Conservation (phyloP, 2,797 vertebrate species). For the Spinibarbus caldwelli region DNA sequence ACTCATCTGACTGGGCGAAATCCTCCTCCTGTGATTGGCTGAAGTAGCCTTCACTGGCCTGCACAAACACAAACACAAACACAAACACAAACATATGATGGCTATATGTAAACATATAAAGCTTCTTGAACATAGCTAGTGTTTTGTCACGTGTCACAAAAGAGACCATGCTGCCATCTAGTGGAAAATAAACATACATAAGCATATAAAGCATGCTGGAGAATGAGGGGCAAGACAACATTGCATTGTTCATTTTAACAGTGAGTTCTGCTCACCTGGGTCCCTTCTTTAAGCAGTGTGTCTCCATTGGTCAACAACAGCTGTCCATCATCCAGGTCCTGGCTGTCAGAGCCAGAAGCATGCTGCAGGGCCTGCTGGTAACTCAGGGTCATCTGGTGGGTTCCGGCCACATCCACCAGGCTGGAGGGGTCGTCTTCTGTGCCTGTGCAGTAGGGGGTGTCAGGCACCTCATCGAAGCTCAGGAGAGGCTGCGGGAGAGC, state of each 20-base stretch:
- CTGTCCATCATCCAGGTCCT: slow-evolving; percentile 77
- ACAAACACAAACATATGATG: slow-evolving; percentile 28
- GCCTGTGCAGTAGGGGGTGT: slow-evolving; percentile 79
- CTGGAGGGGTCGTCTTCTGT: slow-evolving; percentile 79
- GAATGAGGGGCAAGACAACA: background rate
- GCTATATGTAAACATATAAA: slow-evolving; percentile 8
- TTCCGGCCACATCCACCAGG: slow-evolving; percentile 78
- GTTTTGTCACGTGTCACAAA: background rate
- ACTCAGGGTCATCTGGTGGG: slow-evolving; percentile 83
- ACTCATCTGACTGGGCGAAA: slow-evolving; percentile 87
- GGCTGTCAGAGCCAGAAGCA: slow-evolving; percentile 70
- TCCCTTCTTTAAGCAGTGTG: slow-evolving; percentile 89
- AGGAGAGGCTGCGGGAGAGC: slow-evolving; percentile 79
- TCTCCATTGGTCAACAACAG: slow-evolving; percentile 94
- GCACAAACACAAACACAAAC: slow-evolving; percentile 46
- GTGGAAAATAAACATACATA: slow-evolving; percentile 37
- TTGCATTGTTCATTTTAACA: background rate
- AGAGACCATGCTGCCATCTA: slow-evolving; percentile 55
- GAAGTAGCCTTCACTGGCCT: slow-evolving; percentile 87
- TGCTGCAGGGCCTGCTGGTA: slow-evolving; percentile 87
- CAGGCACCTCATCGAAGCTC: slow-evolving; percentile 91
- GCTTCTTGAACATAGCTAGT: background rate
- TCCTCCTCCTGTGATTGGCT: slow-evolving; percentile 91
- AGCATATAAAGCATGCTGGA: background rate
- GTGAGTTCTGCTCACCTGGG: slow-evolving; percentile 80